Evolutionary conservation across 2,113 vertebrate genomes (phyloP).

Genomic region (Sinocyclocheilus anshuiensis): DNA sequence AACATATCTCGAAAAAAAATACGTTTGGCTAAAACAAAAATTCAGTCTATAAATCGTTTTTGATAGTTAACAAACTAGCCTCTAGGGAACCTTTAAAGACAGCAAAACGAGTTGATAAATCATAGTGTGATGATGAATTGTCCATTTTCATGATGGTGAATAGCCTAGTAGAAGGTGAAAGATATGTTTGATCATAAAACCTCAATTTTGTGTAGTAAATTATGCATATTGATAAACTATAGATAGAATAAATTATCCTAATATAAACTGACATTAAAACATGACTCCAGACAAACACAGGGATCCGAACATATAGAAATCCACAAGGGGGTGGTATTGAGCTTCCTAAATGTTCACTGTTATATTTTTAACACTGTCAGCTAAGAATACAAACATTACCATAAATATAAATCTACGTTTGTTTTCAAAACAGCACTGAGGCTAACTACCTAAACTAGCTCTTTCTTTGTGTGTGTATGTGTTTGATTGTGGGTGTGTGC

Average conservation of each 20-base stretch:
- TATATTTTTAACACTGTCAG: conserved; percentile 63
- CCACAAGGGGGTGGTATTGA: conserved; percentile 82
- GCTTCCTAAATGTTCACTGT: conserved; percentile 64
- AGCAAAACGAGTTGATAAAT: not conserved
- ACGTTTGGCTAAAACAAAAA: conserved; percentile 19
- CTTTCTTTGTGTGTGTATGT: not conserved
- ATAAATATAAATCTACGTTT: conserved; percentile 72
- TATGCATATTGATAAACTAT: not conserved
- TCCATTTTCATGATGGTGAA: not conserved
- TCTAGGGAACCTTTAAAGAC: not conserved
- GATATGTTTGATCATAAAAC: conserved; percentile 1
- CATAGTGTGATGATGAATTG: not conserved
- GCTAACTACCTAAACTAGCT: conserved; percentile 51
- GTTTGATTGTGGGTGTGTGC: not conserved
- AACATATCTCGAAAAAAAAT: conserved; percentile 30
- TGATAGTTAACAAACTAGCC: conserved; percentile 26
- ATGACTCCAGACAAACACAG: conserved; percentile 60
- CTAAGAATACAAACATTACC: conserved; percentile 63
- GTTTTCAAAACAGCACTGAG: conserved; percentile 56
- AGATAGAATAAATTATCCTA: not conserved
- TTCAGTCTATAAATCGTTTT: conserved; percentile 30
- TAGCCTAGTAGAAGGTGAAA: not conserved
- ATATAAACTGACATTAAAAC: conserved; percentile 43
- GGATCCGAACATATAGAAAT: conserved; percentile 66
- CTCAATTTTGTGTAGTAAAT: not conserved